phyloP scores from a whole-genome alignment of 2,113 vertebrate genomes.

The Zootoca vivipara region DNA sequence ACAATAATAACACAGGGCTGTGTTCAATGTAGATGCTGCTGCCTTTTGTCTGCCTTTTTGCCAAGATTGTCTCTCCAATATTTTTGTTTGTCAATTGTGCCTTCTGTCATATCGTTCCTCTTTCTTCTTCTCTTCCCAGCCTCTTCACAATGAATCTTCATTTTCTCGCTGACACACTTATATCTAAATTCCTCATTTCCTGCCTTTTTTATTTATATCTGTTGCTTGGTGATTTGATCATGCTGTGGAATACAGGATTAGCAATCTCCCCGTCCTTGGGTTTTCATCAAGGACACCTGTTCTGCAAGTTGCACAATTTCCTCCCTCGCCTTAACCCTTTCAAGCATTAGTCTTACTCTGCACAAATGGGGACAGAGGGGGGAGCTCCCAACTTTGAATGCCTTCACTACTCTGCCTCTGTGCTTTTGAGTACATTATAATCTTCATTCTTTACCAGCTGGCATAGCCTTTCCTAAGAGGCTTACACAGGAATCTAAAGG shows the following conservation, averaged over 20 bases:
- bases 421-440: conserved; percentile 43
- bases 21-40: conserved; percentile 68
- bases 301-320: conserved; percentile 77
- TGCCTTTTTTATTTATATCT: conserved; percentile 95
- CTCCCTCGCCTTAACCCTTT: conserved; percentile 79
- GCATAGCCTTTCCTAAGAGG: conserved; percentile 60
- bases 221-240: conserved; percentile 96
- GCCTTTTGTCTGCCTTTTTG: conserved; percentile 61
- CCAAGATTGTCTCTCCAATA: conserved; percentile 37
- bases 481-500: conserved; percentile 63
- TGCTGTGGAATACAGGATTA: conserved; percentile 94
- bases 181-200: conserved; percentile 97
- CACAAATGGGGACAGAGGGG: neutral
- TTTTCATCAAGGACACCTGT: conserved; percentile 93
- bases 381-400: conserved; percentile 24
- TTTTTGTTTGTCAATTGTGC: conserved; percentile 70
- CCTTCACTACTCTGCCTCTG: neutral
- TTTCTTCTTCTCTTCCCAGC: conserved; percentile 67
- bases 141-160: conserved; percentile 96
- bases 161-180: conserved; percentile 92
- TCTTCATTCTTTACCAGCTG: conserved; percentile 69
- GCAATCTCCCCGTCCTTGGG: conserved; percentile 90
- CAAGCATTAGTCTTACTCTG: neutral
- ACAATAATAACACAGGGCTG: conserved; percentile 77
- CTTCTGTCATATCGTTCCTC: conserved; percentile 70